phyloP scores from a whole-genome alignment of 2,888 invertebrate species.

The Gymnosoma rotundatum region DNA sequence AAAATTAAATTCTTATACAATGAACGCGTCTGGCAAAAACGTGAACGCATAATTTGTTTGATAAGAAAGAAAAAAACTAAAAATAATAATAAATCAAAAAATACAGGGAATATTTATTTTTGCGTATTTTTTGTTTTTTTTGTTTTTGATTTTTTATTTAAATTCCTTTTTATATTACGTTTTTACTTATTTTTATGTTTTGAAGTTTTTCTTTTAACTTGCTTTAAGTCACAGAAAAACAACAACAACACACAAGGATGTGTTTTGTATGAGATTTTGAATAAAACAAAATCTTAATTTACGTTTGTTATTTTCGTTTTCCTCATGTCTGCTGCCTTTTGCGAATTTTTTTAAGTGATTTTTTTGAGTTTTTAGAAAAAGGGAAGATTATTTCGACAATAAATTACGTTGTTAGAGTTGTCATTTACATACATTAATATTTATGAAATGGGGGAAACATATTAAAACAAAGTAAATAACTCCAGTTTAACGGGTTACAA shows the following conservation, averaged over 20 bases:
- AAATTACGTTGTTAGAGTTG: not conserved
- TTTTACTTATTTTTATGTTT: slow-evolving; percentile 31
- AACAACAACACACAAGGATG: slow-evolving; percentile 8
- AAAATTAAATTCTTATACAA: slow-evolving; percentile 33
- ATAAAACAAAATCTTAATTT: slow-evolving; percentile 38
- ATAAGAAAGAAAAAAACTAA: slow-evolving; percentile 1
- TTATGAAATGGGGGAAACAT: not conserved
- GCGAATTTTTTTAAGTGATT: slow-evolving; percentile 23
- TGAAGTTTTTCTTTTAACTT: slow-evolving; percentile 25
- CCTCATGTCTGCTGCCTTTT: not conserved
- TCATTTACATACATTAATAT: not conserved
- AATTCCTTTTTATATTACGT: slow-evolving; percentile 29
- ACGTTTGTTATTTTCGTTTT: slow-evolving; percentile 8
- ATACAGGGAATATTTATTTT: slow-evolving; percentile 12
- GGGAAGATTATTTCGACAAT: not conserved
- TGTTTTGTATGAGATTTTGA: slow-evolving; percentile 15
- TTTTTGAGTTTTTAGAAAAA: slow-evolving; percentile 45
- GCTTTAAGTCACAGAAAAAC: not conserved
- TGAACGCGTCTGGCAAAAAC: slow-evolving; percentile 43
- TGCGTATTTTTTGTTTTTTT: not conserved
- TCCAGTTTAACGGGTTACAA: too few species aligned
- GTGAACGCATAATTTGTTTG: slow-evolving; percentile 32
- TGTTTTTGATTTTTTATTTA: slow-evolving; percentile 37
- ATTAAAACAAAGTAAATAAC: not conserved
- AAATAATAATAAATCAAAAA: slow-evolving; percentile 12